Evolutionary conservation across 2,113 vertebrate species (phyloP).

Genomic region (Austrofundulus limnaeus): DNA sequence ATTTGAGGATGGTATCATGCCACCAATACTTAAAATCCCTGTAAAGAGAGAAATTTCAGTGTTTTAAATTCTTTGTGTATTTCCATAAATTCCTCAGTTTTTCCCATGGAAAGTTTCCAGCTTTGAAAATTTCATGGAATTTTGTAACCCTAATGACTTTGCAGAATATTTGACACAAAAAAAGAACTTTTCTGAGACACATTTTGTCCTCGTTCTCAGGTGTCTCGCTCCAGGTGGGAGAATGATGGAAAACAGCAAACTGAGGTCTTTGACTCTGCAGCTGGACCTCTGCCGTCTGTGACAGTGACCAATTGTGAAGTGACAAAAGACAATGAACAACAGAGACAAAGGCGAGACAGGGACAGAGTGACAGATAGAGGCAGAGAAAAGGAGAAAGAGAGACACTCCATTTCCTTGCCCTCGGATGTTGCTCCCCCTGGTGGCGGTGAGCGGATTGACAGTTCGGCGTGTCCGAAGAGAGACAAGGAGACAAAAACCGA

Average conservation of each 20-base stretch:
- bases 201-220: conserved; percentile 49
- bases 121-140: too few species aligned
- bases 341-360: conserved; percentile 74
- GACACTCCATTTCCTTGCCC: conserved; percentile 24
- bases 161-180: background rate
- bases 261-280: conserved; percentile 18
- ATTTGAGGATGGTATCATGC: too few species aligned
- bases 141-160: too few species aligned
- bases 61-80: too few species aligned
- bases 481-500: conserved; percentile 55
- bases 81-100: too few species aligned
- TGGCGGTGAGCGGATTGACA: conserved; percentile 21
- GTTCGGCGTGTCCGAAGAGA: background rate
- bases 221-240: conserved; percentile 87
- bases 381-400: conserved; percentile 70
- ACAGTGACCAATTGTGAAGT: conserved; percentile 44
- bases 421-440: conserved; percentile 52
- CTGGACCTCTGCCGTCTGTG: conserved; percentile 48
- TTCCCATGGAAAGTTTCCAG: too few species aligned
- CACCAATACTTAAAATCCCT: too few species aligned
- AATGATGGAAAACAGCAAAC: conserved; percentile 86
- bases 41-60: too few species aligned
- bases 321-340: conserved; percentile 68
- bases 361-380: conserved; percentile 40
- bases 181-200: background rate